Conservation (phyloP, 2,797 vertebrate species). For the Tinamus major region DNA sequence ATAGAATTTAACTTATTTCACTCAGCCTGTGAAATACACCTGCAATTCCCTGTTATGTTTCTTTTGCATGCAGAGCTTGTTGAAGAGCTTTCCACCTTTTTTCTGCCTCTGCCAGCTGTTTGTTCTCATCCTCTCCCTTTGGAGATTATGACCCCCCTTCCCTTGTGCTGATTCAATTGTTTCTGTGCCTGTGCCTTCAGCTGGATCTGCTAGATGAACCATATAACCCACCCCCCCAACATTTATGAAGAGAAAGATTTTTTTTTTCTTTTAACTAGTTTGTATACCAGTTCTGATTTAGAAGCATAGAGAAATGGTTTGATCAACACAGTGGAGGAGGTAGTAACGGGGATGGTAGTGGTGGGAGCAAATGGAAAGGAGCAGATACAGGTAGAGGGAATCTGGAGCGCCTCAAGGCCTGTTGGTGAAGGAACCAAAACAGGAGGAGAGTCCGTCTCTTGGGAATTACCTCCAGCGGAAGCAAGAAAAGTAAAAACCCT, state of each 20-base stretch:
- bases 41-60: background rate
- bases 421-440: background rate
- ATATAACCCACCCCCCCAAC: background rate
- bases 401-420: background rate
- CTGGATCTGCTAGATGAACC: background rate
- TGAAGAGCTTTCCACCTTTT: conserved; percentile 12
- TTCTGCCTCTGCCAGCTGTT: conserved; percentile 8
- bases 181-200: background rate
- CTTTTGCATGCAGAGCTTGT: background rate
- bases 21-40: background rate
- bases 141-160: background rate
- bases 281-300: background rate
- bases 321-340: fast-evolving
- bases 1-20: conserved; percentile 52
- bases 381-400: background rate
- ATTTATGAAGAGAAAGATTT: background rate
- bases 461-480: background rate
- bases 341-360: background rate
- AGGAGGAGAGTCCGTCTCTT: background rate
- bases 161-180: background rate
- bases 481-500: background rate
- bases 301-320: background rate
- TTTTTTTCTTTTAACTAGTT: background rate
- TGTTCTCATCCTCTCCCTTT: background rate
- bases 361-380: fast-evolving